Evolutionary conservation across 2,888 invertebrate genomes (phyloP).

Genomic region (Parnassius smintheus): DNA sequence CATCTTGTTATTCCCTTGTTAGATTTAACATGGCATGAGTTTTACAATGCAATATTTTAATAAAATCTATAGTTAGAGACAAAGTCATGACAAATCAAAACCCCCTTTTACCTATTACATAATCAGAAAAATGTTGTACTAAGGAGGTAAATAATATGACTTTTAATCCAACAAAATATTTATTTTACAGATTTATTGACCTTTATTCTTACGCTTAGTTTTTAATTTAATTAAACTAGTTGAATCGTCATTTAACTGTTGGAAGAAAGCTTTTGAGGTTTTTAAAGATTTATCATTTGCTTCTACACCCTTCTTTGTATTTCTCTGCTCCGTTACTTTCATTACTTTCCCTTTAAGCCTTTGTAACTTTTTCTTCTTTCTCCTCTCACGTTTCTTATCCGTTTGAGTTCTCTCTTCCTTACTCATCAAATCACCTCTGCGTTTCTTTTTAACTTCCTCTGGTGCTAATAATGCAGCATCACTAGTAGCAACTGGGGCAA

Average conservation of each 20-base stretch:
- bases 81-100: too few species aligned
- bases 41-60: too few species aligned
- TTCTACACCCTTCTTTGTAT: constrained; percentile 81
- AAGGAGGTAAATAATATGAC: too few species aligned
- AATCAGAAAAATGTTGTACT: too few species aligned
- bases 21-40: too few species aligned
- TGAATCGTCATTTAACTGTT: constrained; percentile 89
- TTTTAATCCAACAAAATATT: constrained; percentile 22
- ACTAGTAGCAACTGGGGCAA: constrained; percentile 93
- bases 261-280: constrained; percentile 90
- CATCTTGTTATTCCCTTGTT: too few species aligned
- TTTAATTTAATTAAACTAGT: constrained; percentile 64
- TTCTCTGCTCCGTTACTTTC: constrained; percentile 74
- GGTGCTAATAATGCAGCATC: constrained; percentile 94
- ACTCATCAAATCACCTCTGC: constrained; percentile 81
- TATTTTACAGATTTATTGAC: constrained; percentile 35
- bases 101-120: too few species aligned
- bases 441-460: constrained; percentile 90
- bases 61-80: too few species aligned
- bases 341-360: constrained; percentile 66
- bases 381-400: constrained; percentile 93
- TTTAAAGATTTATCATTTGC: constrained; percentile 82
- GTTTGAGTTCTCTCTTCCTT: constrained; percentile 91
- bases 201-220: constrained; percentile 58
- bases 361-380: constrained; percentile 92